Percentiles rank a stretch among this genome's conserved stretches.
Evolutionary conservation across 2,888 invertebrate genomes (phyloP).

Genomic region (Eristalinus sepulchralis): DNA sequence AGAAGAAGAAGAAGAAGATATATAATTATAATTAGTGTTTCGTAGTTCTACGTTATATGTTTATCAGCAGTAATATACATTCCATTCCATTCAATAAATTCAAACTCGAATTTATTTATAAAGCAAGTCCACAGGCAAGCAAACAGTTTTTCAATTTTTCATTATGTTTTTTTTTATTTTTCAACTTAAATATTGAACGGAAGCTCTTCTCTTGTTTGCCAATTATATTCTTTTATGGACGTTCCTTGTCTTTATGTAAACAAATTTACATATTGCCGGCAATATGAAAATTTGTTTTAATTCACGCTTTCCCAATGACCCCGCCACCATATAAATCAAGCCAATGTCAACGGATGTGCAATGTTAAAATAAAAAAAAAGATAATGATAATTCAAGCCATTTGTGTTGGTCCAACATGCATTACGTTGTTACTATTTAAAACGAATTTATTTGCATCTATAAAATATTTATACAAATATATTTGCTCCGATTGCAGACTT

Average conservation of each 20-base stretch:
- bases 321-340: conserved; percentile 21
- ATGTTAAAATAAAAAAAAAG: conserved; percentile 30
- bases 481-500: background rate
- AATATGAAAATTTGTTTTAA: conserved; percentile 40
- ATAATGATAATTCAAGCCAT: conserved; percentile 25
- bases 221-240: conserved; percentile 43
- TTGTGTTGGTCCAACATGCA: conserved; percentile 14
- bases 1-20: too few relatives aligned
- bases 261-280: conserved; percentile 31
- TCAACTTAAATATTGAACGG: conserved; percentile 33
- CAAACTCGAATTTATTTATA: background rate
- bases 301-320: conserved; percentile 20
- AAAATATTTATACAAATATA: background rate
- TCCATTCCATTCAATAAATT: background rate
- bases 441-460: background rate
- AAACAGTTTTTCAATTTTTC: conserved; percentile 26
- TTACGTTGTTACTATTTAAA: conserved; percentile 1
- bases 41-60: too few relatives aligned
- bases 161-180: conserved; percentile 8
- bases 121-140: background rate
- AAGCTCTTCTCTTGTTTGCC: conserved; percentile 35
- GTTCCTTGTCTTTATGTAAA: conserved; percentile 30
- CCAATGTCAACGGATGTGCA: conserved; percentile 8
- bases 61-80: background rate
- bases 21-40: too few relatives aligned